phyloP scores from a whole-genome alignment of 2,888 invertebrate species.

The Hydroisotoma schaefferi region DNA sequence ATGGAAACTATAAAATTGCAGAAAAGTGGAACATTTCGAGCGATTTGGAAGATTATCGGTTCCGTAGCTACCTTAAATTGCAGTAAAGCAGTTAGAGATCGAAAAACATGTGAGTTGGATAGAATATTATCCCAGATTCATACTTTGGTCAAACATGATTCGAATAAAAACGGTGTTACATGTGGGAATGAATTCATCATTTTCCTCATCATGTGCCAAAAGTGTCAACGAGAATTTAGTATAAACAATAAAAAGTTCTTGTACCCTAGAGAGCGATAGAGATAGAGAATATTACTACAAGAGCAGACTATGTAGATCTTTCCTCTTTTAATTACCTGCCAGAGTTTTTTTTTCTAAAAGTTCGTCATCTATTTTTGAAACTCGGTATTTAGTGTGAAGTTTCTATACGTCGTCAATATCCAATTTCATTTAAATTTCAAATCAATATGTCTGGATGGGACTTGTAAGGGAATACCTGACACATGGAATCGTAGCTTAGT shows the following conservation, averaged over 20 bases:
- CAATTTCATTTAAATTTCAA: no score
- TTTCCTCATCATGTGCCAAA: conserved; percentile 22
- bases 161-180: conserved; percentile 14
- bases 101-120: not conserved
- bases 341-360: no score
- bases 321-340: no score
- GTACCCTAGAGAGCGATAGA: no score
- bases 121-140: conserved; percentile 8
- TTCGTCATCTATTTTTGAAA: no score
- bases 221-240: conserved; percentile 20
- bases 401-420: no score
- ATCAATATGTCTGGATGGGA: no score
- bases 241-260: conserved; percentile 19
- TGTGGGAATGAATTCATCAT: conserved; percentile 27
- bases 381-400: no score
- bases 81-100: not conserved
- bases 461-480: no score
- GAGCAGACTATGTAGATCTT: no score
- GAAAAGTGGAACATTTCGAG: conserved; percentile 8
- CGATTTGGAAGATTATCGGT: conserved; percentile 1
- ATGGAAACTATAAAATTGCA: conserved; percentile 2
- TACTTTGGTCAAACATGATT: conserved; percentile 2
- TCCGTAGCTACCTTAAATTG: not conserved
- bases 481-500: no score
- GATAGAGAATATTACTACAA: no score